These are phyloP conservation scores for Oscheius sp. DNA, from an alignment of 2,888 invertebrate species.

Conservation along the genomic window DNA sequence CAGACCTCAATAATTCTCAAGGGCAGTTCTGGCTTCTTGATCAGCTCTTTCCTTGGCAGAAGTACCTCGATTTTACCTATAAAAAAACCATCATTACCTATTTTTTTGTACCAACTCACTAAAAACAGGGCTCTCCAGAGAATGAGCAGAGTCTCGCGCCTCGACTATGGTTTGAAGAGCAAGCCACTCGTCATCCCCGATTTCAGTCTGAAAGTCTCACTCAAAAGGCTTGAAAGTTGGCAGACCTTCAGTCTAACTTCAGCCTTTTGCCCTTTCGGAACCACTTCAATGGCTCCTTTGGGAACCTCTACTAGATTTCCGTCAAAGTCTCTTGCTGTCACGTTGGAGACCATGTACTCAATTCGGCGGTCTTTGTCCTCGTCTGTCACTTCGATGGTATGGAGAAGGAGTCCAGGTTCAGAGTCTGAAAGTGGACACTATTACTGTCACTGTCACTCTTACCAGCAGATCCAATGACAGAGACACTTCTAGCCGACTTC, in stretches of 20 bases:
- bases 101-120: not conserved
- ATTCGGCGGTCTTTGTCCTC: constrained; percentile 12
- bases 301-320: constrained; percentile 16
- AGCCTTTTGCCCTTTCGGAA: constrained; percentile 4
- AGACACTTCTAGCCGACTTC: not conserved
- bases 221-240: not conserved
- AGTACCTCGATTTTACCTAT: constrained; percentile 14
- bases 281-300: constrained; percentile 5
- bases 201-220: constrained; percentile 9
- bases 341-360: constrained; percentile 1
- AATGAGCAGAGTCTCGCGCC: constrained; percentile 29
- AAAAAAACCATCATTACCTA: no score
- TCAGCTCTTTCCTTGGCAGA: not conserved
- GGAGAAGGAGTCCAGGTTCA: not conserved
- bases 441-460: no score
- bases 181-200: constrained; percentile 14
- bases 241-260: constrained; percentile 21
- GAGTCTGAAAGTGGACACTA: constrained; percentile 2
- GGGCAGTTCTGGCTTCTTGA: constrained; percentile 4
- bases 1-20: constrained; percentile 14
- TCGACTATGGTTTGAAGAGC: constrained; percentile 6
- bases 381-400: constrained; percentile 7
- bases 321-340: constrained; percentile 16
- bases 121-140: constrained; percentile 7
- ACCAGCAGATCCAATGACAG: not conserved